Evolutionary conservation across 2,888 invertebrate species (phyloP).

Genomic region (Thymelicus sylvestris): DNA sequence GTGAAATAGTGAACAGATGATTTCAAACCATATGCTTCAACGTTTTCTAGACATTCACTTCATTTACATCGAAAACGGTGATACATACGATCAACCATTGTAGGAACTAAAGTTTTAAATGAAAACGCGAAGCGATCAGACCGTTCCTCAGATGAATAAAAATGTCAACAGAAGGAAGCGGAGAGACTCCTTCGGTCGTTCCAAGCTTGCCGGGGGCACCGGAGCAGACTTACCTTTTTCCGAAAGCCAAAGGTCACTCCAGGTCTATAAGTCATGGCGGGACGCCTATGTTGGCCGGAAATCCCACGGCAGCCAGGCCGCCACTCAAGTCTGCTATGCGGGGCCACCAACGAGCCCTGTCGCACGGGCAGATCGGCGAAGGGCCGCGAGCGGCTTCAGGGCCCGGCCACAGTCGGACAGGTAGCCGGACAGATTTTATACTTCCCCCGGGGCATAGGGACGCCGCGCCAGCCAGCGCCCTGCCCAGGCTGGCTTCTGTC

Average conservation of each 20-base stretch:
- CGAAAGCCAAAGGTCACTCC: slow-evolving; percentile 87
- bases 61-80: slow-evolving; percentile 51
- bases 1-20: slow-evolving; percentile 75
- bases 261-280: slow-evolving; percentile 95
- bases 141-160: slow-evolving; percentile 85
- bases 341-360: slow-evolving; percentile 93
- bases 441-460: slow-evolving; percentile 94
- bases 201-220: slow-evolving; percentile 81
- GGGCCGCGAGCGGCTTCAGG: slow-evolving; percentile 63
- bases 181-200: slow-evolving; percentile 81
- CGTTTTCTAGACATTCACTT: slow-evolving; percentile 59
- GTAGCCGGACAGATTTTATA: slow-evolving; percentile 95
- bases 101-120: slow-evolving; percentile 69
- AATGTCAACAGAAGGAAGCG: slow-evolving; percentile 88
- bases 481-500: slow-evolving; percentile 77
- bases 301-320: slow-evolving; percentile 83
- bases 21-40: slow-evolving; percentile 78
- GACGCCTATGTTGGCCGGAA: slow-evolving; percentile 76
- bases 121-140: slow-evolving; percentile 68
- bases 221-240: slow-evolving; percentile 82
- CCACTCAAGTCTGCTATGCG: slow-evolving; percentile 90
- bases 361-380: slow-evolving; percentile 93
- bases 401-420: slow-evolving; percentile 91
- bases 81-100: slow-evolving; percentile 55
- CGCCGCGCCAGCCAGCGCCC: slow-evolving; percentile 69